Conservation (phyloP, 1,140 invertebrate species). For the Maconellicoccus hirsutus region DNA sequence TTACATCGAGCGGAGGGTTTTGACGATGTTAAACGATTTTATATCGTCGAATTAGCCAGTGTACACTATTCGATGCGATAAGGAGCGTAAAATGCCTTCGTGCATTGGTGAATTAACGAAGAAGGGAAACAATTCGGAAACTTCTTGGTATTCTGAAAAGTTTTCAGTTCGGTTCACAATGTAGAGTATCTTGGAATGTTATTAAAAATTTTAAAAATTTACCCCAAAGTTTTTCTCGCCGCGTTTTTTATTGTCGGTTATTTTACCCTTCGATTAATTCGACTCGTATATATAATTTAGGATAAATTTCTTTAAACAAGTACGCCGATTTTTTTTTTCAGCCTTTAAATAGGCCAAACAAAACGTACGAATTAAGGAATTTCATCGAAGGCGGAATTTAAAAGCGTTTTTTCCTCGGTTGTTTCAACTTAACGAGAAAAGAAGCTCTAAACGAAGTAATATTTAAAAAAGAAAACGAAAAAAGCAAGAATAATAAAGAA, state of each 20-base stretch:
- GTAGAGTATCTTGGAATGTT: neutral
- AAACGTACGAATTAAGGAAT: neutral
- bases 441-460: conserved; percentile 9
- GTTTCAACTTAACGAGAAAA: neutral
- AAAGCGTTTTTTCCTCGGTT: neutral
- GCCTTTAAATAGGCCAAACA: neutral
- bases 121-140: neutral
- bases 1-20: too few relatives aligned
- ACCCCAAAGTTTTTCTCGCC: neutral
- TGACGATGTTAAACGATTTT: too few relatives aligned
- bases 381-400: neutral
- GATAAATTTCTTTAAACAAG: neutral
- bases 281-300: neutral
- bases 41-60: too few relatives aligned
- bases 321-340: neutral
- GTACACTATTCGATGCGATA: too few relatives aligned
- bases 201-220: neutral
- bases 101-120: too few relatives aligned
- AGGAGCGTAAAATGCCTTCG: too few relatives aligned
- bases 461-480: neutral
- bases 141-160: neutral
- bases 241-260: too few relatives aligned
- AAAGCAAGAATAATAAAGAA: neutral
- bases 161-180: neutral
- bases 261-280: neutral